A percentile compares a stretch with the other conserved stretches of the same genome.
These are phyloP conservation scores for Drymodes brunneopygia DNA, from an alignment of 2,113 vertebrate species.

Conservation along the genomic window DNA sequence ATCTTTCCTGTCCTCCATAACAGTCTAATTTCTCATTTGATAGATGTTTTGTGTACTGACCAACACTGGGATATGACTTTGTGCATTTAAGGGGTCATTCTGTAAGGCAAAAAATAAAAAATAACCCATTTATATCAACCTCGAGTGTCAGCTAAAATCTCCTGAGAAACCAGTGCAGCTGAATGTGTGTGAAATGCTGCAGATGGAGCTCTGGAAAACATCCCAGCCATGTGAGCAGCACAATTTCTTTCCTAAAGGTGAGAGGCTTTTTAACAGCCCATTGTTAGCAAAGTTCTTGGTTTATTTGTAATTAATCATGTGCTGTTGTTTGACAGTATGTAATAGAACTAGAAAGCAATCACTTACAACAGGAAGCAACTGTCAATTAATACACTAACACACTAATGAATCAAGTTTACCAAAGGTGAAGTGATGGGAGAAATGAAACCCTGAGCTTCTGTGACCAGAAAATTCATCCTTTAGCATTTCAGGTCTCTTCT, in stretches of 20 bases:
- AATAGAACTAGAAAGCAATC: constrained; percentile 61
- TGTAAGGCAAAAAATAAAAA: neutral
- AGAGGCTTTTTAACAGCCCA: neutral
- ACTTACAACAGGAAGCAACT: constrained; percentile 62
- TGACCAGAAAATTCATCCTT: neutral
- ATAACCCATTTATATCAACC: neutral
- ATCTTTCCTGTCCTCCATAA: neutral
- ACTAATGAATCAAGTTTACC: constrained; percentile 66
- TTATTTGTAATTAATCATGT: constrained; percentile 69
- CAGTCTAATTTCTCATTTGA: neutral
- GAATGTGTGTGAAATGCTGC: neutral
- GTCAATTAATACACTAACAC: constrained; percentile 63
- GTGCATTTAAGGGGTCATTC: neutral
- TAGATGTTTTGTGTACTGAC: neutral
- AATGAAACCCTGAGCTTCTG: neutral
- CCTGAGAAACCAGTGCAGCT: neutral
- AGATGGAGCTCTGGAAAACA: neutral
- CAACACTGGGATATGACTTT: neutral
- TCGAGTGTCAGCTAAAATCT: neutral
- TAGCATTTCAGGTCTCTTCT: neutral
- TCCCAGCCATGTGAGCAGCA: rapidly evolving
- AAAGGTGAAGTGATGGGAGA: neutral
- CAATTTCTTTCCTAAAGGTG: neutral
- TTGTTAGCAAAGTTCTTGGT: constrained; percentile 23
- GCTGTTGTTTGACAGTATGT: constrained; percentile 51